Conservation (phyloP, 2,888 invertebrate genomes). For the Clusia tigrina region DNA sequence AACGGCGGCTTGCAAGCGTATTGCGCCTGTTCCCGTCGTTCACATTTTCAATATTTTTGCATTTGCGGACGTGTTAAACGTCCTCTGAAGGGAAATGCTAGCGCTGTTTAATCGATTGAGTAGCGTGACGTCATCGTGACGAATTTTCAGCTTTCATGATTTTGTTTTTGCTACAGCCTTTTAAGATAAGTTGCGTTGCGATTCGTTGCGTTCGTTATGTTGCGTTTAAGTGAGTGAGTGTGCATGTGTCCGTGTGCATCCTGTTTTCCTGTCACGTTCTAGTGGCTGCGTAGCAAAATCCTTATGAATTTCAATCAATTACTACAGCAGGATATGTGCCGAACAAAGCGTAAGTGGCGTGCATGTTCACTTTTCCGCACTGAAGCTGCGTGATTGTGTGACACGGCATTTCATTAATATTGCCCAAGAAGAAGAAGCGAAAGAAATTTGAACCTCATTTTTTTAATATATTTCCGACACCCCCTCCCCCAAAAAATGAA, state of each 20-base stretch:
- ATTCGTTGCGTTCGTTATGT: slow-evolving; percentile 11
- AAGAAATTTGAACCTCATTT: no score
- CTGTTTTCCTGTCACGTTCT: slow-evolving; percentile 29
- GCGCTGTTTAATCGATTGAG: slow-evolving; percentile 58
- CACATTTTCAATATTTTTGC: background rate
- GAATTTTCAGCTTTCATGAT: slow-evolving; percentile 56
- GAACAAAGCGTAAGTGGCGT: background rate
- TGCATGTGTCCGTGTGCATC: slow-evolving; percentile 18
- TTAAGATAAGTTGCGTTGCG: slow-evolving; percentile 14
- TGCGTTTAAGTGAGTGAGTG: slow-evolving; percentile 7
- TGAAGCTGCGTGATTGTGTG: no score
- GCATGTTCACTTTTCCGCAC: background rate
- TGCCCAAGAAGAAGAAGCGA: no score
- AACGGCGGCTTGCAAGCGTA: background rate
- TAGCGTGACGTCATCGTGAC: slow-evolving; percentile 63
- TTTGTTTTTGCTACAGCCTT: slow-evolving; percentile 33
- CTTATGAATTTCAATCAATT: slow-evolving; percentile 52
- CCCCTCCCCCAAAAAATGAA: no score
- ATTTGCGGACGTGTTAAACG: background rate
- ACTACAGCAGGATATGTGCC: background rate
- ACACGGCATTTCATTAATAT: no score
- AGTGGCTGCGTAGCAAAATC: slow-evolving; percentile 47
- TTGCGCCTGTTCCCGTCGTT: background rate
- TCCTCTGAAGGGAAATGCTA: slow-evolving; percentile 44
- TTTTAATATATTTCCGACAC: no score